Conservation (phyloP, 2,797 vertebrate genomes). For the Remorina albescens region DNA sequence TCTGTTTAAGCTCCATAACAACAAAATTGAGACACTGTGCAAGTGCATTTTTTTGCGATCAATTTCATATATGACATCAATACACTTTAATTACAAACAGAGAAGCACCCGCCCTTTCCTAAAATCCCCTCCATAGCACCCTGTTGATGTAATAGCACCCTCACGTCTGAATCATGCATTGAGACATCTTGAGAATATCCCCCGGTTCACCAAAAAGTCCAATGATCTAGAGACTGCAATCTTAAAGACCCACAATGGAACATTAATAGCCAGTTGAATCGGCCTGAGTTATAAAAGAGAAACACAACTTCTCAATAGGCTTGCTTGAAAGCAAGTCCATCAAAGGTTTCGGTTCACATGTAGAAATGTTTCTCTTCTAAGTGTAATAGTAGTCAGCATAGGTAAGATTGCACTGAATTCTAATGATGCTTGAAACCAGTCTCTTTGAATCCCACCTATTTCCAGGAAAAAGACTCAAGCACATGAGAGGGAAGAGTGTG, state of each 20-base stretch:
- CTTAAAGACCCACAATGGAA: neutral
- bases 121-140: conserved; percentile 59
- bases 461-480: conserved; percentile 59
- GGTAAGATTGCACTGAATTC: conserved; percentile 50
- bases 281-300: conserved; percentile 3
- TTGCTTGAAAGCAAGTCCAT: conserved; percentile 27
- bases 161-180: conserved; percentile 66
- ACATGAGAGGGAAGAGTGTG: conserved; percentile 36
- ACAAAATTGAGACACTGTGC: conserved; percentile 25
- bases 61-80: conserved; percentile 67
- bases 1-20: conserved; percentile 18
- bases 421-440: conserved; percentile 72
- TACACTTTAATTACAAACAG: conserved; percentile 71
- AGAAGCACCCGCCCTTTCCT: conserved; percentile 28
- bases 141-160: conserved; percentile 72
- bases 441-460: conserved; percentile 68
- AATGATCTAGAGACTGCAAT: neutral
- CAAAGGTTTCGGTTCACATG: conserved; percentile 41
- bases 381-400: conserved; percentile 40
- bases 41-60: conserved; percentile 41
- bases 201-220: conserved; percentile 47
- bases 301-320: conserved; percentile 12
- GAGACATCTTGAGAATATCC: conserved; percentile 46
- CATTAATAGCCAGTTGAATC: neutral
- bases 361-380: conserved; percentile 57